Conservation (phyloP, 2,888 invertebrate species). For the Erebia ligea region DNA sequence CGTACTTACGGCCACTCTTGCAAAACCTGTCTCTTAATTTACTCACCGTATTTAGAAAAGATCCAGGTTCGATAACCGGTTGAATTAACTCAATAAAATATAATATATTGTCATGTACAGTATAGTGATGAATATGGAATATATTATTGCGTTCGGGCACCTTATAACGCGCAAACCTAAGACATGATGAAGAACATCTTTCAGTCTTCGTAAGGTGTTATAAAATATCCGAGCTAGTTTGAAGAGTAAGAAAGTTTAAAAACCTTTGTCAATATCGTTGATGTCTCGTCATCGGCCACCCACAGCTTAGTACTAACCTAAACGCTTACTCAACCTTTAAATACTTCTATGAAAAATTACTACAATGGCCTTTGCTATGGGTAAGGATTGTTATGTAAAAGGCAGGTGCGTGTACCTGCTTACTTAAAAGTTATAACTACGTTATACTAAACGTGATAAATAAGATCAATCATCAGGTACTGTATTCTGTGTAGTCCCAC, state of each 20-base stretch:
- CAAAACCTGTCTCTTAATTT: background rate
- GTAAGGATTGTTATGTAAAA: slow-evolving; percentile 4
- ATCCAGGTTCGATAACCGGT: background rate
- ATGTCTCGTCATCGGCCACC: background rate
- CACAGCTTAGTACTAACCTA: background rate
- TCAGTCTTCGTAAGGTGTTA: too few species aligned
- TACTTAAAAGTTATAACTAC: background rate
- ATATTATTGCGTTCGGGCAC: too few species aligned
- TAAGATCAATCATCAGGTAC: background rate
- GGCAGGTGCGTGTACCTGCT: background rate
- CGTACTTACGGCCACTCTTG: background rate
- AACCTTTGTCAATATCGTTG: slow-evolving; percentile 4
- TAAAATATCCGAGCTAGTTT: background rate
- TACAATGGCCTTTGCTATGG: background rate
- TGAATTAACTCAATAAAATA: background rate
- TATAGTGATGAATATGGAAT: too few species aligned
- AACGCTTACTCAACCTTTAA: background rate
- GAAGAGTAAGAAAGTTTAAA: background rate
- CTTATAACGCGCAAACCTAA: too few species aligned
- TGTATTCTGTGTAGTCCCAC: too few species aligned
- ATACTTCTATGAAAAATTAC: slow-evolving; percentile 9
- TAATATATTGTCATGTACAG: background rate
- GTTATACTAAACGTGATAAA: background rate
- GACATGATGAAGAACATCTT: too few species aligned
- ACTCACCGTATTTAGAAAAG: background rate